A percentile compares a stretch with the other conserved stretches of the same genome.
These are phyloP conservation scores for Desmodus rotundus DNA, from an alignment of 2,113 vertebrate species.

Conservation along the genomic window DNA sequence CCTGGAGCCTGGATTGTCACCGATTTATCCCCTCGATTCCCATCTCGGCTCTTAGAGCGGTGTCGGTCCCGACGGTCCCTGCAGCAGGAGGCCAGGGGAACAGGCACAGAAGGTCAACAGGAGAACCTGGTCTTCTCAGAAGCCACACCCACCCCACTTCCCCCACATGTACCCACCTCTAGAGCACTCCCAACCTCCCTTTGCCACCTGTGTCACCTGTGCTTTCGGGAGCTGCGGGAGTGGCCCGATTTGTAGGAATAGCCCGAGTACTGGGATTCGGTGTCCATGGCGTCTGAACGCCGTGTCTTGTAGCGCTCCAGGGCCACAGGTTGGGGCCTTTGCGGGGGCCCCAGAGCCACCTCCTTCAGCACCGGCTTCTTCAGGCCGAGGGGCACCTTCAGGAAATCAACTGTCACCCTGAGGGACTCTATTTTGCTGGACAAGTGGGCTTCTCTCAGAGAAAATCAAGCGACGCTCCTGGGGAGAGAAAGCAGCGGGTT, in stretches of 20 bases:
- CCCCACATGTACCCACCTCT: neutral
- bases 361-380: slow-evolving; percentile 83
- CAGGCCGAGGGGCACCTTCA: slow-evolving; percentile 93
- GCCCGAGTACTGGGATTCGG: slow-evolving; percentile 94
- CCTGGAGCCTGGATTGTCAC: slow-evolving; percentile 97
- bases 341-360: slow-evolving; percentile 77
- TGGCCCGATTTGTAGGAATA: slow-evolving; percentile 95
- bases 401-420: slow-evolving; percentile 95
- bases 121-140: neutral
- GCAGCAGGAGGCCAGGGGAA: neutral
- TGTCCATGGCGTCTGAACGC: slow-evolving; percentile 90
- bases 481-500: neutral
- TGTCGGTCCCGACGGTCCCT: slow-evolving; percentile 92
- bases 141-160: too few species aligned
- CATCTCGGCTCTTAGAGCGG: slow-evolving; percentile 90
- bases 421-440: slow-evolving; percentile 99
- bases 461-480: slow-evolving; percentile 78
- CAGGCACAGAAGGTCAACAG: neutral
- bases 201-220: slow-evolving; percentile 76
- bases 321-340: slow-evolving; percentile 62
- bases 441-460: slow-evolving; percentile 76
- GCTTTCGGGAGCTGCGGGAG: slow-evolving; percentile 92
- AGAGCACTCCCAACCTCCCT: neutral
- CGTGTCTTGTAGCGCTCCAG: slow-evolving; percentile 84
- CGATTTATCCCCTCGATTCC: slow-evolving; percentile 92